phyloP scores from a whole-genome alignment of 2,888 invertebrate species.

The Mechanitis mazaeus region DNA sequence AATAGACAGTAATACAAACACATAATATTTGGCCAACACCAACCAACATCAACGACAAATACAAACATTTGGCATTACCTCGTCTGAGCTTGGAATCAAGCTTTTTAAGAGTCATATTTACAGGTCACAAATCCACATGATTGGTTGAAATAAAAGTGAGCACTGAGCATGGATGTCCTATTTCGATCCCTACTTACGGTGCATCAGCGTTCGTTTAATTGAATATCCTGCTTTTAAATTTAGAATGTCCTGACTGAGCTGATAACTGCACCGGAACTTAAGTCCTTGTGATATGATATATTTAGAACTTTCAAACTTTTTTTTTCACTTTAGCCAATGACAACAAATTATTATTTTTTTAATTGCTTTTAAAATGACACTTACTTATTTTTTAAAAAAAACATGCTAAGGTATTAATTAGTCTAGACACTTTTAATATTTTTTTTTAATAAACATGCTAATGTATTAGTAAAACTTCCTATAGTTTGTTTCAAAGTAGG shows the following conservation, averaged over 20 bases:
- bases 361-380: too few relatives aligned
- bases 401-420: too few relatives aligned
- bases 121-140: constrained; percentile 21
- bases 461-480: too few relatives aligned
- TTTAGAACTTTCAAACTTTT: too few relatives aligned
- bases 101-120: constrained; percentile 53
- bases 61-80: constrained; percentile 37
- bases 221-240: constrained; percentile 72
- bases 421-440: too few relatives aligned
- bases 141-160: constrained; percentile 54
- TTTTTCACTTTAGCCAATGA: not conserved
- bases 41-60: too few relatives aligned
- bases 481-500: too few relatives aligned
- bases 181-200: constrained; percentile 68
- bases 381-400: too few relatives aligned
- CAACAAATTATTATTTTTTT: not conserved
- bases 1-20: too few relatives aligned
- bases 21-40: too few relatives aligned
- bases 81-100: constrained; percentile 44
- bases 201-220: constrained; percentile 68
- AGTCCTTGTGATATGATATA: constrained; percentile 13
- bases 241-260: constrained; percentile 33
- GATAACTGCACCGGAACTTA: constrained; percentile 14
- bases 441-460: too few relatives aligned
- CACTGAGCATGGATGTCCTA: constrained; percentile 48